Conservation (phyloP, 2,113 vertebrate species). For the Glaucidium brasilianum region DNA sequence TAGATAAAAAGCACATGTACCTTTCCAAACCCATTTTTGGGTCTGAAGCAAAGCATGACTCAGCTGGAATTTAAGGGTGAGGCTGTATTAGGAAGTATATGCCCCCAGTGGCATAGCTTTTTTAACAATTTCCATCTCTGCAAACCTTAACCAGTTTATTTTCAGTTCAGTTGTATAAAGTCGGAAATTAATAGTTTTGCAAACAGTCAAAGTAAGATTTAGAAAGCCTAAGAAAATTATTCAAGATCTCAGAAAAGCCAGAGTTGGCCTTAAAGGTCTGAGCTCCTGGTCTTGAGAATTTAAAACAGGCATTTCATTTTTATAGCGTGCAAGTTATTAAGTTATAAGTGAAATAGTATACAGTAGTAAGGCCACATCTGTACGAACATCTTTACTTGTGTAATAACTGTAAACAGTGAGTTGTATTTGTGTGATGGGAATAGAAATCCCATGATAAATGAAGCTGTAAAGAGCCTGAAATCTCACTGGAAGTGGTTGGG, state of each 20-base stretch:
- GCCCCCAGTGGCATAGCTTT: background rate
- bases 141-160: background rate
- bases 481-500: constrained; percentile 16
- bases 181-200: background rate
- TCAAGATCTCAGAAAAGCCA: background rate
- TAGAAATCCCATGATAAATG: constrained; percentile 48
- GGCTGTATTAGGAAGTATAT: background rate
- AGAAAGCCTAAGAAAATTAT: background rate
- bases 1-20: background rate
- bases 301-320: background rate
- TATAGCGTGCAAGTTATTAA: background rate
- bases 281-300: background rate
- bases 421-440: constrained; percentile 5
- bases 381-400: background rate
- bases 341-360: background rate
- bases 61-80: background rate
- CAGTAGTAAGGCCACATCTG: background rate
- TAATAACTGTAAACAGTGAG: background rate
- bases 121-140: constrained; percentile 19
- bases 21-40: background rate
- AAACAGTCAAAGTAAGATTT: background rate
- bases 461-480: constrained; percentile 39
- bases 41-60: background rate
- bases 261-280: background rate
- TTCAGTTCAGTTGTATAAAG: background rate